Base-by-base conservation (phyloP, 2,888 invertebrate genomes). In the Rotaria socialis region DNA sequence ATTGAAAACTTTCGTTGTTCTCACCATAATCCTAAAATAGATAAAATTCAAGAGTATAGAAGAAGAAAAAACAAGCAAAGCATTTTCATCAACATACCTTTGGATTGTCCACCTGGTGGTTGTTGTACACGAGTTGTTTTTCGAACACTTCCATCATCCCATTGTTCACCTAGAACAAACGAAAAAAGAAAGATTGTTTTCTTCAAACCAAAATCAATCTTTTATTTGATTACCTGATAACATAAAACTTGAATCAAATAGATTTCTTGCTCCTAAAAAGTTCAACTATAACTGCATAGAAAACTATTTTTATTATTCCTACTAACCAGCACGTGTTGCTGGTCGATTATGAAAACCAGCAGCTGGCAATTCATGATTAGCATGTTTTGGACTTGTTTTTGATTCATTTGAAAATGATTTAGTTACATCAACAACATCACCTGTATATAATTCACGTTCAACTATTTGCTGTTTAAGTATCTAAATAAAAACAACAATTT, bases 211-310 rank as follows among this genome's bases (percentile, higher is more conserved):
- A 22, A 35, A 35, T 35, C 35, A 35, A 35, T 35, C 35, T 35
- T 35, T 2, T 35, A 2, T 35, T 55, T 19, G 16, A 35, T 93
- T 90, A 95, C 96, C 95, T 92, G 95, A 95, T 89, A 97, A 94
- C 87, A 95, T 95, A 93, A 97, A 97, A 87, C 96, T 95, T 84
- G 96, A 96, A 90, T 95, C 95, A 92, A 97, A 97, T 89, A 92
- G 90, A 89, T 92, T 92, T 87, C 92, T 90, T 86, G 90, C 91
- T 27, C 92, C 93, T 87, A 89, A 89, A 89, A 87, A 0, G 22
- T 0, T 24, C 24, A 80, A 7, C 5, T 41, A 41, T 80, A 80
- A 50, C 4, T 50, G 50, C 35, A 35, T 43, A 0, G 14, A 47
- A 24, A 10, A n/a, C 11, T 7, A 5, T 67, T 22, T 16, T 16